Evolutionary conservation across 2,113 vertebrate species (phyloP).

Genomic region (Heterotilapia buettikoferi): DNA sequence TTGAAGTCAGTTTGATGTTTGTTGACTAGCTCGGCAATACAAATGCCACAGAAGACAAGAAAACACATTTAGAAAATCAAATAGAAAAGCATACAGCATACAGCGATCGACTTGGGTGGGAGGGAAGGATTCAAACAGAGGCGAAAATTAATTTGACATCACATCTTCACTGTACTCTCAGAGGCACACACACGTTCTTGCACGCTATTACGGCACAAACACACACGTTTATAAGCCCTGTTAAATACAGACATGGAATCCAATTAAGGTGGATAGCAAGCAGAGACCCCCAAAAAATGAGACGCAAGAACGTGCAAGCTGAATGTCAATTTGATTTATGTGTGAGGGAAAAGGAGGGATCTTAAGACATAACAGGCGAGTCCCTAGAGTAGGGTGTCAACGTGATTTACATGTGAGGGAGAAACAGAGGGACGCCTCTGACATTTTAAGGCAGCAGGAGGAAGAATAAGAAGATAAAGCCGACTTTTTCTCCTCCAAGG

Average conservation of each 20-base stretch:
- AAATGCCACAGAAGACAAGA: background rate
- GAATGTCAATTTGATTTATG: constrained; percentile 61
- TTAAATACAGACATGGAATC: constrained; percentile 51
- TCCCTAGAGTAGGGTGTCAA: constrained; percentile 38
- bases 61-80: background rate
- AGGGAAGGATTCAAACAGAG: constrained; percentile 20
- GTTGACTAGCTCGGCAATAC: background rate
- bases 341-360: constrained; percentile 22
- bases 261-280: constrained; percentile 52
- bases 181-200: background rate
- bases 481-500: background rate
- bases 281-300: constrained; percentile 15
- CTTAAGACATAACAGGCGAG: constrained; percentile 30
- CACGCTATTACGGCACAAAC: background rate
- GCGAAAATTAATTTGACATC: constrained; percentile 9
- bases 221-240: background rate
- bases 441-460: constrained; percentile 20
- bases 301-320: background rate
- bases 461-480: constrained; percentile 26
- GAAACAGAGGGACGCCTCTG: constrained; percentile 18
- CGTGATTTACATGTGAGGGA: constrained; percentile 46
- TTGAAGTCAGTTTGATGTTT: constrained; percentile 1
- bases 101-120: background rate
- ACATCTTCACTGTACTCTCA: background rate
- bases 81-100: background rate